Base-by-base conservation (phyloP, 2,797 vertebrate genomes). In the Rhinoraja longicauda region DNA sequence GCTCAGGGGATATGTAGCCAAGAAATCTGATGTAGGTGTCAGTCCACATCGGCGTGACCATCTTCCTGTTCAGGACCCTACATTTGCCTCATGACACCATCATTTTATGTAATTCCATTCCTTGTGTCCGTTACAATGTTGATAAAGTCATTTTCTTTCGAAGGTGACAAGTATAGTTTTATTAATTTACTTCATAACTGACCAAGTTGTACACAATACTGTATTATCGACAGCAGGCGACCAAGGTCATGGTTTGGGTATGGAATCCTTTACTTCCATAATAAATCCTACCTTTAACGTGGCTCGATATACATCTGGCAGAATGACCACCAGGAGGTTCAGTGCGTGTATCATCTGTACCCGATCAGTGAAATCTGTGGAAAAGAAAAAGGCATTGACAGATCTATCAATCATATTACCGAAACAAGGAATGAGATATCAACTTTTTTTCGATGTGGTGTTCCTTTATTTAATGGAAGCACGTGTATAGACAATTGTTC, bases 301-400 rank as follows among this genome's bases (percentile, higher is more conserved):
- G 94, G 96, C 97, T 94, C 98, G 97, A 95, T 98, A 98, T 93
- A 97, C 96, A 93, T 99, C 98, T 0, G 98, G 98, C 79, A 98
- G 97, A 94, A 98, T 96, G 93, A 99, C 94, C 93, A 98, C 95
- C 26, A 98, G 97, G 90, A 98, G 96, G 94, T 98, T 98, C 39
- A 98, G 96, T 94, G 98, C 97, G 94, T 98, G 98, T 39, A 99
- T 95, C 94, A 97, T 98, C 95, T 98, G 98, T 92, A 97, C 98
- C 93, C 97, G 95, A 90, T 98, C 97, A 59, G 96, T 96, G 94
- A 98, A 98, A 94, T 97, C 98, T 99, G 86, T 29, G 21, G 29
- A 88, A 95, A 26, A 93, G 7, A 93, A 79, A 67, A 57, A 62
- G 59, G 26, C 39, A 19, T 21, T 73, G 70, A 32, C 32, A 15